Evolutionary conservation across 2,113 vertebrate species (phyloP).

Genomic region (Oreochromis aureus): DNA sequence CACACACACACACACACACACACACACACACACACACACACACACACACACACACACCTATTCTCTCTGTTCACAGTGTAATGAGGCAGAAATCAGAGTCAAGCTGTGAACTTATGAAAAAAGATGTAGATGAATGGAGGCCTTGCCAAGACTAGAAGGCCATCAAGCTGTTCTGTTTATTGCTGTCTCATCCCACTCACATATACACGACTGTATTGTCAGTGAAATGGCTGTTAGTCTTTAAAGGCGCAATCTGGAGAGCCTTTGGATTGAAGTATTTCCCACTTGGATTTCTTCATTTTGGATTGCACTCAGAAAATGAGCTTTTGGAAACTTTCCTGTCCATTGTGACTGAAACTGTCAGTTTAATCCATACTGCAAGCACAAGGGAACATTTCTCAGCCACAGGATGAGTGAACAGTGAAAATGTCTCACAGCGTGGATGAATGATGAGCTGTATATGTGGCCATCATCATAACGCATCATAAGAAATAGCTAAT

Average conservation of each 20-base stretch:
- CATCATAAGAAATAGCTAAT: not conserved
- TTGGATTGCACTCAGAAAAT: not conserved
- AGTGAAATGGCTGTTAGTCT: conserved; percentile 30
- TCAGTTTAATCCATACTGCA: not conserved
- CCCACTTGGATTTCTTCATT: not conserved
- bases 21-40: not conserved
- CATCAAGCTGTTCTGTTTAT: conserved; percentile 61
- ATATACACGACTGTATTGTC: conserved; percentile 9
- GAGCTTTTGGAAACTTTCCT: not conserved
- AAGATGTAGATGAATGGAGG: conserved; percentile 55
- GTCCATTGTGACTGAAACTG: not conserved
- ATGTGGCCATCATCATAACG: not conserved
- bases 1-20: not conserved
- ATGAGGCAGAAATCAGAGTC: conserved; percentile 64
- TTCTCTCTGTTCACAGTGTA: conserved; percentile 44
- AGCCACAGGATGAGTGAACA: not conserved
- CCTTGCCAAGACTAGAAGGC: conserved; percentile 47
- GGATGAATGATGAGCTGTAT: not conserved
- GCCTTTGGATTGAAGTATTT: conserved; percentile 9
- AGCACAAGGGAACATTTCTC: not conserved
- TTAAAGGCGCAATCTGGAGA: conserved; percentile 32
- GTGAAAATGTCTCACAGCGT: not conserved
- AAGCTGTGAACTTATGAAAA: conserved; percentile 65
- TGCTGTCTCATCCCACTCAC: conserved; percentile 35
- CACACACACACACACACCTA: not conserved